Evolutionary conservation across 53 echinoderm and acorn worm genomes (phyloP).

Genomic region (Hippasteria phrygiana): DNA sequence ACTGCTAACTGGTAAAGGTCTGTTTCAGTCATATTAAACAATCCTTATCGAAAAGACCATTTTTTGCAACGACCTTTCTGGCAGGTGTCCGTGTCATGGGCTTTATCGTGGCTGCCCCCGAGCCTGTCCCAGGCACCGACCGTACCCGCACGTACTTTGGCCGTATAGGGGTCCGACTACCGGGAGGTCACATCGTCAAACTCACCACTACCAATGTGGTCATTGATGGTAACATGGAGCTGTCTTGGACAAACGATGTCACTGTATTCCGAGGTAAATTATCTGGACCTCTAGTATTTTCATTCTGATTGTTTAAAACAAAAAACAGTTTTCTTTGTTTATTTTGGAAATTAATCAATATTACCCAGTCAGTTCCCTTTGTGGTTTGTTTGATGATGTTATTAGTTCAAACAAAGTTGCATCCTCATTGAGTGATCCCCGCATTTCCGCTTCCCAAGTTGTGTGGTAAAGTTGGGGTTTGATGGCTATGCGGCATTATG

Average conservation of each 20-base stretch:
- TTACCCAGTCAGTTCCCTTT: too few species aligned
- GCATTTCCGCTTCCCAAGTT: too few species aligned
- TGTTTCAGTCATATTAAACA: not conserved
- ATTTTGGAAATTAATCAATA: too few species aligned
- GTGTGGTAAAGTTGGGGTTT: too few species aligned
- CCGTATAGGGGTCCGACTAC: slow-evolving; percentile 57
- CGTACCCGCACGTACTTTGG: slow-evolving; percentile 75
- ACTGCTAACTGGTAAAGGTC: too few species aligned
- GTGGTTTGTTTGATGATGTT: too few species aligned
- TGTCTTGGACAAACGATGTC: slow-evolving; percentile 66
- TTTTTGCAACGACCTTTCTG: not conserved
- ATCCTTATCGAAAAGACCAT: not conserved
- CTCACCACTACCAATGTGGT: slow-evolving; percentile 40
- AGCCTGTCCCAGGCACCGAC: slow-evolving; percentile 17
- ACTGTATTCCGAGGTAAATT: not conserved
- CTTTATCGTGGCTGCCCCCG: slow-evolving; percentile 51
- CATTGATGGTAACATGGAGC: slow-evolving; percentile 40
- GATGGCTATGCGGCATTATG: too few species aligned
- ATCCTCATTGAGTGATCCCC: too few species aligned
- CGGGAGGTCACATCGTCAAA: slow-evolving; percentile 36
- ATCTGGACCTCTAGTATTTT: not conserved
- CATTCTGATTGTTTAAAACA: not conserved
- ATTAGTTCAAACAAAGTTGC: too few species aligned
- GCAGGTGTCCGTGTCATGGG: slow-evolving; percentile 48
- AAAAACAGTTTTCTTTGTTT: not conserved